Evolutionary conservation across 2,113 vertebrate genomes (phyloP).

Genomic region (Anseranas semipalmata): DNA sequence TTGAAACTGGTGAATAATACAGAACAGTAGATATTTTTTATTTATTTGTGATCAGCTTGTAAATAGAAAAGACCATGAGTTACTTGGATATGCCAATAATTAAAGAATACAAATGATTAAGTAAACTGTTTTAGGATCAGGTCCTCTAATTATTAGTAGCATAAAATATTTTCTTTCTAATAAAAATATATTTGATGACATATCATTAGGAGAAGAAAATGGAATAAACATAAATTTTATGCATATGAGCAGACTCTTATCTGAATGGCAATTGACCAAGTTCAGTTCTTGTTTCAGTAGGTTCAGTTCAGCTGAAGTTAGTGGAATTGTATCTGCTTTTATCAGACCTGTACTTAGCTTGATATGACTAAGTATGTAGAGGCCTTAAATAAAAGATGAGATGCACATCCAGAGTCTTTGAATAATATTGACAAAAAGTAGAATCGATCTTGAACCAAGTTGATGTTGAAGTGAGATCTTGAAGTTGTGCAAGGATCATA

Average conservation of each 20-base stretch:
- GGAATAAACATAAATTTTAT: neutral
- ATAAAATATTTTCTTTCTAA: neutral
- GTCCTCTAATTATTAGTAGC: neutral
- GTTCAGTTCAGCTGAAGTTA: neutral
- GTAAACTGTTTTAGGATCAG: neutral
- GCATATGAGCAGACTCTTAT: neutral
- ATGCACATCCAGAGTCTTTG: slow-evolving; percentile 67
- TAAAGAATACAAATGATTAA: neutral
- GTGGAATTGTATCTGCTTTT: neutral
- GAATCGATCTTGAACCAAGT: slow-evolving; percentile 63
- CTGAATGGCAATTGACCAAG: neutral
- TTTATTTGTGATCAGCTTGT: neutral
- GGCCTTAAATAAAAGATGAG: slow-evolving; percentile 74
- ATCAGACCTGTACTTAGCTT: neutral
- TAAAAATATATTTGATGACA: neutral
- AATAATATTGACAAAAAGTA: slow-evolving; percentile 69
- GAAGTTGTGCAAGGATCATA: slow-evolving; percentile 56
- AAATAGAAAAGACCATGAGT: neutral
- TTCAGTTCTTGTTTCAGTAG: neutral
- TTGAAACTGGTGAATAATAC: neutral
- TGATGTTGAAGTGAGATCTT: slow-evolving; percentile 64
- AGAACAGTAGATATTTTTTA: neutral
- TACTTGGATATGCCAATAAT: neutral
- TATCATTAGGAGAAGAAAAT: neutral
- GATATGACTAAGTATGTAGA: slow-evolving; percentile 20